These are phyloP conservation scores for Callyntrura sp. DNA, from an alignment of 2,888 invertebrate species.

Conservation along the genomic window DNA sequence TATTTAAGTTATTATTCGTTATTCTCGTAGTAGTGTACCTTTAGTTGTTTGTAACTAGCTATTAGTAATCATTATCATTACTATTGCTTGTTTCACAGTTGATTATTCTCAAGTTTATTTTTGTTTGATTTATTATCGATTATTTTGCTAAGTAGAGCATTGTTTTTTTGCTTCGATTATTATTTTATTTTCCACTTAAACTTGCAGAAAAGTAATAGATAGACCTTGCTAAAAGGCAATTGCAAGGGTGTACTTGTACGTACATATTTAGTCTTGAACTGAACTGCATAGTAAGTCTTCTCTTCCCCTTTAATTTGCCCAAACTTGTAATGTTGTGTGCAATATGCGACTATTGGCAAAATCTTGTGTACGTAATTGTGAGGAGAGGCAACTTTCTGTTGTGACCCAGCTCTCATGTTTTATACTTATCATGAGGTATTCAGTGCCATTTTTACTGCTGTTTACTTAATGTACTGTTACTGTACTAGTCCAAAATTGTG, in stretches of 20 bases:
- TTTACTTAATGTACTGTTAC: background rate
- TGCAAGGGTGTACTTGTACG: background rate
- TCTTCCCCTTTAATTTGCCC: too few species aligned
- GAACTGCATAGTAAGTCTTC: too few species aligned
- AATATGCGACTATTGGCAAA: too few species aligned
- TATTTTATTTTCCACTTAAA: background rate
- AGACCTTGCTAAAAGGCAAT: too few species aligned
- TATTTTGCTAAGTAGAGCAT: background rate
- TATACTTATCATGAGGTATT: background rate
- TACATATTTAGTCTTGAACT: too few species aligned
- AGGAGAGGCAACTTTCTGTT: too few species aligned
- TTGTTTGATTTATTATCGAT: background rate
- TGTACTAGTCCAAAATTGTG: constrained; percentile 21
- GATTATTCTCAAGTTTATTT: background rate
- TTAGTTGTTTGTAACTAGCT: too few species aligned
- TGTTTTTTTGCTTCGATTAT: background rate
- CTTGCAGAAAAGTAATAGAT: background rate
- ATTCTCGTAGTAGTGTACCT: too few species aligned
- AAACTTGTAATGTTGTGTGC: too few species aligned
- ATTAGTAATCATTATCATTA: background rate
- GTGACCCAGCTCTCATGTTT: too few species aligned
- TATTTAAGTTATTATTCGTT: background rate
- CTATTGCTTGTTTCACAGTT: background rate
- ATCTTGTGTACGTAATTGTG: too few species aligned
- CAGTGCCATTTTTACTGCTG: background rate